phyloP scores from a whole-genome alignment of 2,888 invertebrate species.

The Lepetodrilus schrolli region DNA sequence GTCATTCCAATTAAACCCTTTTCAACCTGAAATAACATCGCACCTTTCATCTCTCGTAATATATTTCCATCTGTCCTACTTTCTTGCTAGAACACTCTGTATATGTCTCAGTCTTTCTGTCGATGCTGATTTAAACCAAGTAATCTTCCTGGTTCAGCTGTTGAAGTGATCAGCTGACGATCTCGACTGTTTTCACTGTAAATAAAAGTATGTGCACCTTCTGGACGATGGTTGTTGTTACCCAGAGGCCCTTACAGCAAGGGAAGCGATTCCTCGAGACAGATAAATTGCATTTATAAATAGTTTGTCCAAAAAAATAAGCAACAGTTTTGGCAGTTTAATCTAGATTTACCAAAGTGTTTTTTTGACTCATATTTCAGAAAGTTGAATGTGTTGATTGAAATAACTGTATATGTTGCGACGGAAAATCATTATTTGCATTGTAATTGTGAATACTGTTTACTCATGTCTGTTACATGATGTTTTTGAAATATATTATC shows the following conservation, averaged over 20 bases:
- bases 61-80: background rate
- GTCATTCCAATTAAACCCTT: background rate
- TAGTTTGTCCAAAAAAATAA: background rate
- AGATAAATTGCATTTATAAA: constrained; percentile 12
- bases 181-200: constrained; percentile 10
- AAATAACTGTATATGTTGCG: no score
- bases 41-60: background rate
- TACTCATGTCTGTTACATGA: no score
- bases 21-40: background rate
- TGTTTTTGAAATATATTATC: no score
- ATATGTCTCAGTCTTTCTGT: background rate
- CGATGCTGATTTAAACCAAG: background rate
- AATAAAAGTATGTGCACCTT: constrained; percentile 4
- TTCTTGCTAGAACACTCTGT: background rate
- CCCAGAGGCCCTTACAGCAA: background rate
- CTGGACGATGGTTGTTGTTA: background rate
- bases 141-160: background rate
- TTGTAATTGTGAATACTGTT: no score
- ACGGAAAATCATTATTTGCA: no score
- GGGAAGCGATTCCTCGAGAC: background rate
- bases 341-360: background rate
- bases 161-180: background rate
- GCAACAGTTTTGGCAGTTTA: background rate
- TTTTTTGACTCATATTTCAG: background rate
- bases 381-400: no score